Percentiles rank a stretch among this genome's conserved stretches.
Evolutionary conservation across 2,797 vertebrate genomes (phyloP).

Genomic region (Sebastes minor): DNA sequence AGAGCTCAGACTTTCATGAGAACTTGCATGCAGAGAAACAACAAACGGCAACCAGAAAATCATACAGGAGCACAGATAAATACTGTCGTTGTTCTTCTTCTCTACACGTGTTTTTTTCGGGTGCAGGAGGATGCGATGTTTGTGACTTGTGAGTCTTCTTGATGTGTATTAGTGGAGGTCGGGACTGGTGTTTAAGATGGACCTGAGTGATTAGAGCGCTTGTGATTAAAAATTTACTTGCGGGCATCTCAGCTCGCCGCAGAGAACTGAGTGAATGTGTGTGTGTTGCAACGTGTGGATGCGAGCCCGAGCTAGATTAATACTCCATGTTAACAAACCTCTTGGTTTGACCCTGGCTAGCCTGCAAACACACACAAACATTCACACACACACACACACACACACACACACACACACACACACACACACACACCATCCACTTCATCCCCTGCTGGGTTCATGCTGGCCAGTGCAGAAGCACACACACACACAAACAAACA

Average conservation of each 20-base stretch:
- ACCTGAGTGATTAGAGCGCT: constrained; percentile 51
- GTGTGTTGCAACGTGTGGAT: constrained; percentile 20
- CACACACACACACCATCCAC: background rate
- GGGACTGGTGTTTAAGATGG: constrained; percentile 32
- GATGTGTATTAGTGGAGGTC: constrained; percentile 7
- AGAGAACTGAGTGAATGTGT: constrained; percentile 18
- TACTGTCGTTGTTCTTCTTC: background rate
- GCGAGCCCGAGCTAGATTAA: constrained; percentile 52
- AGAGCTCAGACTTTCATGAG: background rate
- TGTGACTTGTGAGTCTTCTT: background rate
- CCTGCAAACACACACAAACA: background rate
- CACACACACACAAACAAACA: constrained; percentile 8
- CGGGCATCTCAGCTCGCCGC: constrained; percentile 29
- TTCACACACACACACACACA: constrained; percentile 7
- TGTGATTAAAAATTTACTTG: constrained; percentile 66
- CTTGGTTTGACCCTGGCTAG: constrained; percentile 31
- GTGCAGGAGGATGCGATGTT: background rate
- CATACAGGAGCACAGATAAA: background rate
- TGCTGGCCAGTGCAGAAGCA: background rate
- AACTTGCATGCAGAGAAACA: background rate
- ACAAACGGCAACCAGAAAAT: background rate
- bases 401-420: background rate
- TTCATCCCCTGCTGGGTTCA: constrained; percentile 26
- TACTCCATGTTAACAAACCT: constrained; percentile 54
- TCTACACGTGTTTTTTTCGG: background rate